These are phyloP conservation scores for Drosophila watanabei DNA, from an alignment of 1,140 invertebrate genomes.

Conservation along the genomic window DNA sequence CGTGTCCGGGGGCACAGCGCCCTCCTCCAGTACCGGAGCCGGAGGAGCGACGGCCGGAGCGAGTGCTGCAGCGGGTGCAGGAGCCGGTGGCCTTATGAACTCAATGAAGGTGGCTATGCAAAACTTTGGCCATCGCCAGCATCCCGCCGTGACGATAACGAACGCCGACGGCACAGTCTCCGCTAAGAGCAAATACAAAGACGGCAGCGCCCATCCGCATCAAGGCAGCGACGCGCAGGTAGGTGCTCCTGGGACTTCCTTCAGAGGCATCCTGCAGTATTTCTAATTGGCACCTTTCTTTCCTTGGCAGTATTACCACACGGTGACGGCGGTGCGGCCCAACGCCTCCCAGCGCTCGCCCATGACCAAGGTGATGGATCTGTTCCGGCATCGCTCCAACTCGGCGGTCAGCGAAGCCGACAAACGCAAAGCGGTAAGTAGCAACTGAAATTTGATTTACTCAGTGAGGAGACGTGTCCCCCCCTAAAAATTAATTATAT, in stretches of 20 bases:
- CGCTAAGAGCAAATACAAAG: slow-evolving; percentile 86
- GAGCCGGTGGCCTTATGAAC: slow-evolving; percentile 88
- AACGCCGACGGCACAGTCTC: slow-evolving; percentile 74
- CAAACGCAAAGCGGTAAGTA: slow-evolving; percentile 91
- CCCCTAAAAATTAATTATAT: too few relatives aligned
- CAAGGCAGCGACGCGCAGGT: slow-evolving; percentile 87
- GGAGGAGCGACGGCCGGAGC: slow-evolving; percentile 50
- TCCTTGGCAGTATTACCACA: slow-evolving; percentile 88
- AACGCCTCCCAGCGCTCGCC: slow-evolving; percentile 87
- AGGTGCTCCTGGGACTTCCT: not conserved
- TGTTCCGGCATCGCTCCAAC: slow-evolving; percentile 93
- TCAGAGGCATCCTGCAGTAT: not conserved
- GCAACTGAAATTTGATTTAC: not conserved
- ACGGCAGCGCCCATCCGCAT: slow-evolving; percentile 89
- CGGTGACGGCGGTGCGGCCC: slow-evolving; percentile 88
- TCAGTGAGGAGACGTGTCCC: too few relatives aligned
- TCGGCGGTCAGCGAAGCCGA: slow-evolving; percentile 90
- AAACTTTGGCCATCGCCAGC: slow-evolving; percentile 87
- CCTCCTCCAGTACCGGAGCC: slow-evolving; percentile 48
- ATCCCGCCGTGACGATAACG: slow-evolving; percentile 85
- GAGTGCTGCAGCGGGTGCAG: slow-evolving; percentile 80
- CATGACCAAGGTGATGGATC: slow-evolving; percentile 95
- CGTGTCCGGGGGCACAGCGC: slow-evolving; percentile 60
- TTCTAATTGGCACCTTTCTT: slow-evolving; percentile 7
- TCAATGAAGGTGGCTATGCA: slow-evolving; percentile 92